phyloP scores from a whole-genome alignment of 2,113 vertebrate species.

The Hippocampus guttulatus region DNA sequence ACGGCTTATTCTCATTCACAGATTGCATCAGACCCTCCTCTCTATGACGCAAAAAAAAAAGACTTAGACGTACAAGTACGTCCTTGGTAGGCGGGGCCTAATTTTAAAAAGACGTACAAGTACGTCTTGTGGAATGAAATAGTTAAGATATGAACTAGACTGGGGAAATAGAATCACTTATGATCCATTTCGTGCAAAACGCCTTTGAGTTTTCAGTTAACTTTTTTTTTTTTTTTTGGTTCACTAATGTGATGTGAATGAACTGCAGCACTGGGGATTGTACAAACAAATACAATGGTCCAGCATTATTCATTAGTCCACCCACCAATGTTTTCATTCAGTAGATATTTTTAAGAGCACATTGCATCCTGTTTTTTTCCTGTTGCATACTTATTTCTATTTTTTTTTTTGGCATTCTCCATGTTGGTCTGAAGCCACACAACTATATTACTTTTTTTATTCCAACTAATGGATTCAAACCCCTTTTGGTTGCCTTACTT shows the following conservation, averaged over 20 bases:
- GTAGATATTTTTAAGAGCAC: background rate
- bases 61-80: too few species aligned
- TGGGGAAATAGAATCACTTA: too few species aligned
- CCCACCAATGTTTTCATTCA: background rate
- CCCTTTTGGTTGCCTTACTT: constrained; percentile 16
- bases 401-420: constrained; percentile 15
- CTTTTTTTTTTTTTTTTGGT: background rate
- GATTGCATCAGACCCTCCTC: too few species aligned
- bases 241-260: background rate
- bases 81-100: too few species aligned
- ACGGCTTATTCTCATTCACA: too few species aligned
- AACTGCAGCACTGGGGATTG: background rate
- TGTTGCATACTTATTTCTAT: constrained; percentile 7
- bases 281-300: background rate
- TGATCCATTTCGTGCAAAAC: background rate
- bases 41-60: too few species aligned
- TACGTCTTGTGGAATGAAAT: too few species aligned
- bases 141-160: too few species aligned
- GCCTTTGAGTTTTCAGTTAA: background rate
- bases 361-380: constrained; percentile 21
- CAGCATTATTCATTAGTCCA: background rate
- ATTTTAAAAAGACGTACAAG: too few species aligned
- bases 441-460: constrained; percentile 1
- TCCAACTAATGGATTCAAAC: background rate
- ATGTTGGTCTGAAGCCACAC: background rate